Conservation (phyloP, 2,113 vertebrate species). For the Ailuropoda melanoleuca region DNA sequence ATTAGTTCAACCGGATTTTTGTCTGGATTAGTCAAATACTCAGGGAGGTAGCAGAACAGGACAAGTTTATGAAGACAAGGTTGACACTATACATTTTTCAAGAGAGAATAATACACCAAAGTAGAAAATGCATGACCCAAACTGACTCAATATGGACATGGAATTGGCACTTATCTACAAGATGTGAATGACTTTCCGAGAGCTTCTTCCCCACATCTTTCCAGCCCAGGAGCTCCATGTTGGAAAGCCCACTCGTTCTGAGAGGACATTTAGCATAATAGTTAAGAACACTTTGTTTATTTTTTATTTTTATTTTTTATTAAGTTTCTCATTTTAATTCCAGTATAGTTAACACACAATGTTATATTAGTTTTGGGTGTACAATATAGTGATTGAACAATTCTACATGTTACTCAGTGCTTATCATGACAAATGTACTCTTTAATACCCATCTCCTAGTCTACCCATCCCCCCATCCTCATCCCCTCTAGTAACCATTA, state of each 20-base stretch:
- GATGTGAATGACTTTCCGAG: not conserved
- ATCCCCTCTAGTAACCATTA: not conserved
- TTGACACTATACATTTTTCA: not conserved
- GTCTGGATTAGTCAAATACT: conserved; percentile 19
- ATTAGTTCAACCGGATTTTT: conserved; percentile 20
- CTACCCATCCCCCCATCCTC: not conserved
- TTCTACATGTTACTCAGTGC: not conserved
- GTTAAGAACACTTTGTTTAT: not conserved
- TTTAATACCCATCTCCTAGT: not conserved
- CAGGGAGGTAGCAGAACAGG: not conserved
- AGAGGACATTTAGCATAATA: not conserved
- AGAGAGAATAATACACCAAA: not conserved
- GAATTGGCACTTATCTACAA: not conserved
- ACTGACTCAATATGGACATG: not conserved
- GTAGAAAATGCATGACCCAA: not conserved
- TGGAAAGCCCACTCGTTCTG: not conserved
- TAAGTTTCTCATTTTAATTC: not conserved
- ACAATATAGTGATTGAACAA: not conserved
- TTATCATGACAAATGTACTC: not conserved
- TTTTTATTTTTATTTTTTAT: not conserved
- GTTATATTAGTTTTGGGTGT: not conserved
- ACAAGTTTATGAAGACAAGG: not conserved
- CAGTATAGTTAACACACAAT: not conserved
- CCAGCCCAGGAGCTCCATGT: not conserved
- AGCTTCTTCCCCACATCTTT: not conserved